Percentiles rank a stretch among this genome's conserved stretches.
Conservation (phyloP, 2,888 invertebrate species). For the Thymelicus acteon region DNA sequence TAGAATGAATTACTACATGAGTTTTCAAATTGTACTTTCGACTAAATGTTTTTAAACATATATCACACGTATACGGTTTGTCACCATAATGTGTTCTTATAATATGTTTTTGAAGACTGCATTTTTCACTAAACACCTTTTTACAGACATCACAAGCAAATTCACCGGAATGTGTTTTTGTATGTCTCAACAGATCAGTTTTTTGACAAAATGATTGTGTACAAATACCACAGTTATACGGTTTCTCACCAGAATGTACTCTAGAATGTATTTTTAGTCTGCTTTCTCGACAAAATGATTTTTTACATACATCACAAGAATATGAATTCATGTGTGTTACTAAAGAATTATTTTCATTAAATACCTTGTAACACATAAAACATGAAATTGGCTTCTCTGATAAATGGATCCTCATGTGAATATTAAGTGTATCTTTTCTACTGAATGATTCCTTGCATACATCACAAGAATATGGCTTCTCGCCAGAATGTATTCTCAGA, state of each 20-base stretch:
- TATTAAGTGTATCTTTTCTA: slow-evolving; percentile 11
- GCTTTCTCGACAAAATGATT: slow-evolving; percentile 3
- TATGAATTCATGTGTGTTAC: background rate
- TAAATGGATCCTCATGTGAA: slow-evolving; percentile 3
- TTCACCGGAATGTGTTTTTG: slow-evolving; percentile 6
- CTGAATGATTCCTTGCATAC: slow-evolving; percentile 28
- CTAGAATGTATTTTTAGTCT: slow-evolving; percentile 3
- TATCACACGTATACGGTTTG: background rate
- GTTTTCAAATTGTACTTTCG: slow-evolving; percentile 3
- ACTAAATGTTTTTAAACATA: background rate
- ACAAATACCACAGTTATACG: background rate
- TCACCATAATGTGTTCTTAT: background rate
- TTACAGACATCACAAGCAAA: slow-evolving; percentile 6
- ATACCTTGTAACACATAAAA: background rate
- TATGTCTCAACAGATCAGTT: background rate
- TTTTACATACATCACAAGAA: background rate
- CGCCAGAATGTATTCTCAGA: slow-evolving; percentile 42
- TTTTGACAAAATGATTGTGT: slow-evolving; percentile 3
- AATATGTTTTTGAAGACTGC: slow-evolving; percentile 1
- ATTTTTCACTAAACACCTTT: background rate
- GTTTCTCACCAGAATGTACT: background rate
- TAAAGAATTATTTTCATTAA: slow-evolving; percentile 2
- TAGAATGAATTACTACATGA: slow-evolving; percentile 1
- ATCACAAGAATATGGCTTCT: slow-evolving; percentile 43
- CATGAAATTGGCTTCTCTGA: background rate